phyloP scores from a whole-genome alignment of 1,140 invertebrate species.

The Oedothorax gibbosus region DNA sequence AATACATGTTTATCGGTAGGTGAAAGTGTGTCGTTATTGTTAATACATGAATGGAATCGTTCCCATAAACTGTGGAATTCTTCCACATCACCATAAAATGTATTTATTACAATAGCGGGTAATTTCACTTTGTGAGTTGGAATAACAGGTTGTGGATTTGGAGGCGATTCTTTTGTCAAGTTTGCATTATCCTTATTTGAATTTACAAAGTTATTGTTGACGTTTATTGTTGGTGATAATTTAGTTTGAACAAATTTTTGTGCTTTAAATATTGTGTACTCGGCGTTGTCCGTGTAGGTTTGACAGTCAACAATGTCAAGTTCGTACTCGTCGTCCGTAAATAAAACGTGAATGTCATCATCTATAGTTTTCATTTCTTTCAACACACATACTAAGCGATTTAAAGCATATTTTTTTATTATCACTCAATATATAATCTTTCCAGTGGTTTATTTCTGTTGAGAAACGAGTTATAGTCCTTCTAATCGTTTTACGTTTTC shows the following conservation, averaged over 20 bases:
- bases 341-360: too few species aligned
- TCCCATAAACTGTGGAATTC: neutral
- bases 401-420: too few species aligned
- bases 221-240: neutral
- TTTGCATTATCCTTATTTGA: too few species aligned
- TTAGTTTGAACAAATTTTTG: too few species aligned
- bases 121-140: neutral
- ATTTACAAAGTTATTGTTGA: too few species aligned
- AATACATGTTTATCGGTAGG: too few species aligned
- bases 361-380: too few species aligned
- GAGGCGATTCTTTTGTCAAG: neutral
- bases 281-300: neutral
- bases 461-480: neutral
- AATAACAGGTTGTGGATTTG: neutral
- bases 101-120: neutral
- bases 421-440: too few species aligned
- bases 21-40: neutral
- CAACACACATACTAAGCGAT: too few species aligned
- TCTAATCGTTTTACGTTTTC: neutral
- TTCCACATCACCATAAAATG: neutral
- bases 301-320: neutral
- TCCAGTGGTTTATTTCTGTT: neutral
- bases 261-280: too few species aligned
- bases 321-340: too few species aligned
- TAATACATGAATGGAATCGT: neutral